Percentiles rank a stretch among this genome's conserved stretches.
phyloP scores from a whole-genome alignment of 2,888 invertebrate species.

The Drosophila seclusa region DNA sequence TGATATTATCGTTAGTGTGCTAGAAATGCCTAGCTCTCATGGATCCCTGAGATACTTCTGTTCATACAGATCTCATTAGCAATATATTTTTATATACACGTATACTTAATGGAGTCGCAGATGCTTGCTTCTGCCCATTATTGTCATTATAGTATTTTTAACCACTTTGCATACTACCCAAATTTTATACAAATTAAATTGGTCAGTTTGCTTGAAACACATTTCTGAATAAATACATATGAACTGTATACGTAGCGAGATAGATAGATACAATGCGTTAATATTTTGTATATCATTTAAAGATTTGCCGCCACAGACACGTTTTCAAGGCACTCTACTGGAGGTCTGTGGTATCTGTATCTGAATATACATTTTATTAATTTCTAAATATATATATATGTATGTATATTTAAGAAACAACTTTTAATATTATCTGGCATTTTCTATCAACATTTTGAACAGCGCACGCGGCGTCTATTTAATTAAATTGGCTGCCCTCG shows the following conservation, averaged over 20 bases:
- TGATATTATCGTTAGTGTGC: background rate
- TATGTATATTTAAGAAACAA: constrained; percentile 41
- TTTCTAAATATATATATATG: constrained; percentile 43
- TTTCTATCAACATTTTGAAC: constrained; percentile 63
- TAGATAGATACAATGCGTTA: background rate
- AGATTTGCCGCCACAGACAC: constrained; percentile 32
- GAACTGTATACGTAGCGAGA: constrained; percentile 13
- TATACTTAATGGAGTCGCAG: background rate
- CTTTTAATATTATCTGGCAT: constrained; percentile 59
- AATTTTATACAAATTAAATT: constrained; percentile 29
- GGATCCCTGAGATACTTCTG: background rate
- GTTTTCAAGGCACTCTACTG: constrained; percentile 50
- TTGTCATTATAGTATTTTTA: background rate
- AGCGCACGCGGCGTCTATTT: constrained; percentile 69
- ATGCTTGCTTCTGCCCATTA: background rate
- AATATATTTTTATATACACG: background rate
- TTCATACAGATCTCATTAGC: background rate
- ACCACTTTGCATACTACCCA: background rate
- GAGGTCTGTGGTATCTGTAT: constrained; percentile 7
- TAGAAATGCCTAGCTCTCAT: background rate
- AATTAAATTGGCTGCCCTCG: constrained; percentile 61
- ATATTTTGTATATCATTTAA: constrained; percentile 37
- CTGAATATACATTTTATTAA: constrained; percentile 33
- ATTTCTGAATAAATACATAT: constrained; percentile 44
- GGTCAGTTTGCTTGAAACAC: constrained; percentile 28